Evolutionary conservation across 2,888 invertebrate genomes (phyloP), one percentile per base, ranked within the genome.

Genomic region (Gortyna flavago): DNA sequence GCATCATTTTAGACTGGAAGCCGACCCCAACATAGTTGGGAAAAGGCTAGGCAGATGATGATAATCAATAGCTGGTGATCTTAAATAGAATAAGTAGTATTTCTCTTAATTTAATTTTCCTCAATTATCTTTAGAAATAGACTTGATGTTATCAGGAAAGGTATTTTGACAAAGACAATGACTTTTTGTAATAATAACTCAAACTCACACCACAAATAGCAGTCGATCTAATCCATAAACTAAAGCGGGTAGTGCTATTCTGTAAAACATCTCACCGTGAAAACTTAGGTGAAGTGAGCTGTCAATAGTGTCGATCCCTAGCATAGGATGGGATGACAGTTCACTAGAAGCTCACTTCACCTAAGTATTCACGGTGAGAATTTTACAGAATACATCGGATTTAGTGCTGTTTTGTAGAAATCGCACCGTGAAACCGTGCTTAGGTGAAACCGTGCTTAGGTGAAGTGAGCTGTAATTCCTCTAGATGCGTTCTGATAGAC

Each of bases 111-210:
- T 9, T 9, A 54, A n/a, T 54, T n/a, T n/a, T 11, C 11, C 51
- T 21, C 21, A 21, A 51, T 29, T 57, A 11, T 11, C 4, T 57
- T 29, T 21, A 38, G 25, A 69, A 25, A 29, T 8, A 41, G 11
- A 18, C 3, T 18, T 61, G 61, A 61, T 77, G 8, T 4, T 29
- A 35, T 35, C 21, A 32, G 7, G 25, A 59, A 62, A 68, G 9
- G n/a, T 51, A 32, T 57, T 79, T 71, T 68, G 6, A 21, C n/a
- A 32, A 70, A 67, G 38, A 75, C 72, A 80, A 85, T 85, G 57
- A 8, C 32, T 81, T 85, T 54, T 76, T 72, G 64, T 62, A 44
- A 32, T 57, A 59, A 41, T 72, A 66, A 66, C 67, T 59, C 18
- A 35, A 59, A 77, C 25, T 54, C 44, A 51, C 67, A 51, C 59